Base-by-base conservation (phyloP, 2,888 invertebrate species). In the Ommatoiulus sabulosus region DNA sequence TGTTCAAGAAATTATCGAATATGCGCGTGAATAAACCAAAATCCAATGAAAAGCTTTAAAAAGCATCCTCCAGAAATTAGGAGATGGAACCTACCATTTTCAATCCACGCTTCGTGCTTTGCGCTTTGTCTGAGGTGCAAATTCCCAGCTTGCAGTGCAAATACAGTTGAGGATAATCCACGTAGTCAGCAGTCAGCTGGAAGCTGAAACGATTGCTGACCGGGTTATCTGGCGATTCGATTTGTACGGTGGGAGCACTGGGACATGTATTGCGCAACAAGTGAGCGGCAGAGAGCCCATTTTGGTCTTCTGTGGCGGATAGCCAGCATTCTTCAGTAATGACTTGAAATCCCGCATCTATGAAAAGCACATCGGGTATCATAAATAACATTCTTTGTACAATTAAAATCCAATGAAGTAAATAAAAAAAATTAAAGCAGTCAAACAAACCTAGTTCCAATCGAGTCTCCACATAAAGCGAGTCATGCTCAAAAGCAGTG, bases 131-230 rank as follows among this genome's bases (percentile, higher is more conserved):
- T 44, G 92, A 91, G 17, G 84, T 85, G 90, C 93, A 93, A 17
- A 91, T 91, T 2, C 91, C 91, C 57, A 93, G 89, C 84, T 91
- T 91, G 90, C 93, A 93, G 89, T 92, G 92, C 6, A 93, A 89
- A 90, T 91, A 92, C 20, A 92, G 84, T 17, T 90, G 89, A 5
- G 90, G 90, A 63, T 91, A 89, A 43, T 90, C 90, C 46, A 90
- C 89, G 89, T 91, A 92, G 43, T 91, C 91, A 44, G 91, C 90
- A 87, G 90, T 91, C 63, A 92, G 89, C 86, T 91, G 91, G 88
- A 92, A 92, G 87, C 91, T 91, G 89, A 92, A 91, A 48, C 91
- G 90, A 87, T 90, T 88, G 87, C 90, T 85, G 46, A 52, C 17
- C 0, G 72, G 15, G 24, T 44, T 43, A 43, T 84, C 46, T 7